Conservation (phyloP, 35 echinoderm and acorn worm genomes). For the Hemicentrotus pulcherrimus region DNA sequence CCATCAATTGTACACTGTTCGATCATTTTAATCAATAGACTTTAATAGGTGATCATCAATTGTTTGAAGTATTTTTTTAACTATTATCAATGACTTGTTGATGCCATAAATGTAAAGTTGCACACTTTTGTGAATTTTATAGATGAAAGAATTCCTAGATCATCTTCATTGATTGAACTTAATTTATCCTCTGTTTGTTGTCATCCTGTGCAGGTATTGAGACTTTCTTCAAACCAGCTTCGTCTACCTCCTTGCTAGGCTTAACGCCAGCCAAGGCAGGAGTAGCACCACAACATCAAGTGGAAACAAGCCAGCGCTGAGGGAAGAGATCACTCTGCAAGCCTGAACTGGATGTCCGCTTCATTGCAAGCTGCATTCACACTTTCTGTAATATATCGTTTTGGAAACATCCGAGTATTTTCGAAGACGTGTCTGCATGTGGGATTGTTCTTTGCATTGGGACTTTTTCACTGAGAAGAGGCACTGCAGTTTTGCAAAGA, state of each 20-base stretch:
- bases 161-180: neutral
- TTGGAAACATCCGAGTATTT: neutral
- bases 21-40: too few species aligned
- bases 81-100: too few species aligned
- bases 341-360: neutral
- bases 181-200: neutral
- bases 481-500: neutral
- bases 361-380: neutral
- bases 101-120: too few species aligned
- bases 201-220: constrained; percentile 1
- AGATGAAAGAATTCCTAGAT: too few species aligned
- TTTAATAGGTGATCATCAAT: too few species aligned
- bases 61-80: too few species aligned
- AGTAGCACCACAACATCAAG: neutral
- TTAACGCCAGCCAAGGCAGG: neutral
- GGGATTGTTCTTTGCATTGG: neutral
- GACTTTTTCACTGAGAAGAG: neutral
- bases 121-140: too few species aligned
- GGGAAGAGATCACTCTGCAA: neutral
- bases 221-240: neutral
- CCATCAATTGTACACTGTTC: too few species aligned
- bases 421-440: neutral
- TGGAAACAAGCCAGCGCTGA: neutral
- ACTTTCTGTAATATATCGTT: neutral
- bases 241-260: neutral